phyloP scores from a whole-genome alignment of 2,888 invertebrate species.

The Campopleginae sp. region DNA sequence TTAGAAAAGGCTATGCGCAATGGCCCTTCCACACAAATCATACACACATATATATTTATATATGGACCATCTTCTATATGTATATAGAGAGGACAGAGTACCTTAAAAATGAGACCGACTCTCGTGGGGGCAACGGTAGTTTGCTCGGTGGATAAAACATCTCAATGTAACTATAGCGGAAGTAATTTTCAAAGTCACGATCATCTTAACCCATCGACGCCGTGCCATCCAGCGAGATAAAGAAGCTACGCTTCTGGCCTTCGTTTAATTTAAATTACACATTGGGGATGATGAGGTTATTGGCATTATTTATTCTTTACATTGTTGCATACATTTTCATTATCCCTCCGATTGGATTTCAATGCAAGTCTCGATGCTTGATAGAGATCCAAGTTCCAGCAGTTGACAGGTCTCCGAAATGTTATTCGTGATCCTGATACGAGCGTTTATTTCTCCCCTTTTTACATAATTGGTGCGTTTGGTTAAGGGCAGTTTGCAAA shows the following conservation, averaged over 20 bases:
- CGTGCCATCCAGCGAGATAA: conserved; percentile 14
- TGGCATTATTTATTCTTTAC: conserved; percentile 16
- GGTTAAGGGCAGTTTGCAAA: background rate
- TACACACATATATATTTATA: conserved; percentile 13
- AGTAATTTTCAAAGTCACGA: conserved; percentile 69
- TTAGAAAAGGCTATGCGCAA: conserved; percentile 6
- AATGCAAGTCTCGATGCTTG: background rate
- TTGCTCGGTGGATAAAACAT: conserved; percentile 67
- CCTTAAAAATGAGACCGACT: conserved; percentile 36
- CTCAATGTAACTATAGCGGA: conserved; percentile 68
- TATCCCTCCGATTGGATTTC: conserved; percentile 39
- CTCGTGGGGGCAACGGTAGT: conserved; percentile 70
- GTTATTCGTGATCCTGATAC: background rate
- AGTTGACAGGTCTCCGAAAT: background rate
- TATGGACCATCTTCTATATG: background rate
- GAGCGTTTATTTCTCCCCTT: background rate
- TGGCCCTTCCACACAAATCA: conserved; percentile 1
- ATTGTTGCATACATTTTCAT: conserved; percentile 20
- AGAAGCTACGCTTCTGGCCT: conserved; percentile 35
- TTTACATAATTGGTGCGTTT: conserved; percentile 1
- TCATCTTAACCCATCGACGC: conserved; percentile 55
- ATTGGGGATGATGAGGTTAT: conserved; percentile 55
- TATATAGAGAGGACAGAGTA: conserved; percentile 32
- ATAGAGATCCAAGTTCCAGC: background rate
- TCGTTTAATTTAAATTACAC: conserved; percentile 66